Percentiles rank a stretch among this genome's conserved stretches.
phyloP scores from a whole-genome alignment of 2,797 vertebrate genomes.

The Ibycter americanus region DNA sequence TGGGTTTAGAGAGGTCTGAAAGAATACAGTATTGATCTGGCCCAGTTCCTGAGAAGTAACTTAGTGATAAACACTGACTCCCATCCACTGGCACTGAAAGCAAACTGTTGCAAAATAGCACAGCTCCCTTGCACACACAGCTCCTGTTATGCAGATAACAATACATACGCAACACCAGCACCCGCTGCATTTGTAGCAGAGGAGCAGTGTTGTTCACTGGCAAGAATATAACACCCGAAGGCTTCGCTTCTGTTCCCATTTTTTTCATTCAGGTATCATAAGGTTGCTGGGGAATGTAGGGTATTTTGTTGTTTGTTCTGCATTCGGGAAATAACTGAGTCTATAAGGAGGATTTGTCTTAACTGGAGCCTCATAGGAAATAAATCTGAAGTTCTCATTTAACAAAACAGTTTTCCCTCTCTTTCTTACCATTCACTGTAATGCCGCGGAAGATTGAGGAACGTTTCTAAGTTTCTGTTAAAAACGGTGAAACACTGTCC shows the following conservation, averaged over 20 bases:
- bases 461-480: background rate
- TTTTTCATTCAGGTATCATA: background rate
- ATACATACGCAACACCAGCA: background rate
- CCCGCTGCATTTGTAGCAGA: background rate
- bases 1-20: slow-evolving; percentile 85
- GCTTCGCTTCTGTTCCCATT: background rate
- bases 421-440: background rate
- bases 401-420: background rate
- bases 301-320: background rate
- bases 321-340: background rate
- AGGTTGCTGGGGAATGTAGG: background rate
- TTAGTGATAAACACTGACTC: slow-evolving; percentile 88
- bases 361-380: background rate
- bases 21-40: slow-evolving; percentile 95
- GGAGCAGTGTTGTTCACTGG: background rate
- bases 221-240: background rate
- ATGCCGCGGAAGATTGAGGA: background rate
- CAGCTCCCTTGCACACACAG: background rate
- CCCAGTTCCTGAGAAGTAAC: slow-evolving; percentile 89
- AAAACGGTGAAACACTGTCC: background rate
- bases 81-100: slow-evolving; percentile 82
- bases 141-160: background rate
- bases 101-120: slow-evolving; percentile 71
- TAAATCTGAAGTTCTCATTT: background rate
- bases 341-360: background rate